Evolutionary conservation across 2,797 vertebrate species (phyloP), one percentile per base, ranked within the genome.

Genomic region (Chaetophractus vellerosus): DNA sequence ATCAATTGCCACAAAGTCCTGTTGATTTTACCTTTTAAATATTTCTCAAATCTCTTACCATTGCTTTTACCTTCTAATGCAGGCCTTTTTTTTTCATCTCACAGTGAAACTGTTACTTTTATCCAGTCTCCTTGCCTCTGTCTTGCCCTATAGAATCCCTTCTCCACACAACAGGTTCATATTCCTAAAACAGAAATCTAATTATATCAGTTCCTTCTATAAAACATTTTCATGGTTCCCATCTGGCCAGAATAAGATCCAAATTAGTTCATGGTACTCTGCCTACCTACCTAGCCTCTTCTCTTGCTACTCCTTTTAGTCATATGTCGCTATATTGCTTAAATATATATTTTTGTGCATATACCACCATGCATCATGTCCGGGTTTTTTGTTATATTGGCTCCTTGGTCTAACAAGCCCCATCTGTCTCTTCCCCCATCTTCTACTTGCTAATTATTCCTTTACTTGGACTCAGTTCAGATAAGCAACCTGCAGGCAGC

Each of bases 11-110:
- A 36, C 21, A 66, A 33, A 69, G 36, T 31, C 48, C 26, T 71
- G 24, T 6, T 92, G 76, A 52, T 11, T 81, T 80, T 68, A 10
- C 36, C 41, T n/a, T 94, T 87, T 55, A 64, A 80, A 26, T 59
- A 26, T 64, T 84, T 61, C 16, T 85, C 23, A 52, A 6, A 2
- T 33, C 31, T 69, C 41, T 66, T 23, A 2, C 4, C 11, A 28
- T 4, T 18, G 18, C 33, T 80, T 11, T 38, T 57, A 24, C 41
- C 31, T 31, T 55, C 36, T 50, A 18, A 52, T 52, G 55, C 52
- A 79, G 36, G 9, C 8, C 19, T 75, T 66, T 14, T 1, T 75
- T 66, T 14, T 1, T 83, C 18, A 2, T 88, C 66, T 72, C 15
- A 82, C 78, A 4, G 7, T 41, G 21, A 76, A 88, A 59, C 21